phyloP scores from a whole-genome alignment of 2,888 invertebrate genomes.

The Tetranychus truncatus region DNA sequence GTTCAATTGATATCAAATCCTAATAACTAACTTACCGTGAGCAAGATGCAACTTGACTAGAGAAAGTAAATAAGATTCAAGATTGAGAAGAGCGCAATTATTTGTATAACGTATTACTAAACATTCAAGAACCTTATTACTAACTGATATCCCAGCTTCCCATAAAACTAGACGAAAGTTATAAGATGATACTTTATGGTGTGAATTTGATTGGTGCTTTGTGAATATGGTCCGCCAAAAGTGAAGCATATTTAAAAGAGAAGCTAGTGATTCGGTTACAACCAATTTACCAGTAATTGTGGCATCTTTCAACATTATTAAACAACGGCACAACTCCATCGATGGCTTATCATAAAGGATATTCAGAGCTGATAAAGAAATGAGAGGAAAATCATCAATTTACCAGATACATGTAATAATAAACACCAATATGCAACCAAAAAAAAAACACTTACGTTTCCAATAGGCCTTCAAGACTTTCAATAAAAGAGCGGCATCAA shows the following conservation, averaged over 20 bases:
- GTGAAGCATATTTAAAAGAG: slow-evolving; percentile 45
- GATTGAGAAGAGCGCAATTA: slow-evolving; percentile 38
- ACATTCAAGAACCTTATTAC: slow-evolving; percentile 56
- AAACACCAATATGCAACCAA: background rate
- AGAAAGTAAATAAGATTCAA: slow-evolving; percentile 47
- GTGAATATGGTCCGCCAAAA: slow-evolving; percentile 37
- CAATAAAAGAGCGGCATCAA: slow-evolving; percentile 44
- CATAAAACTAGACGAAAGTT: slow-evolving; percentile 45
- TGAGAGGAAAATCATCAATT: background rate
- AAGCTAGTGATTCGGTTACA: slow-evolving; percentile 41
- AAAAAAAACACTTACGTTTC: slow-evolving; percentile 35
- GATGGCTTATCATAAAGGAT: slow-evolving; percentile 42
- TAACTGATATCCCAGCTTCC: slow-evolving; percentile 46
- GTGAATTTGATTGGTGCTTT: slow-evolving; percentile 8
- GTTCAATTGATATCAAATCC: background rate
- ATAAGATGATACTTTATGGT: slow-evolving; percentile 32
- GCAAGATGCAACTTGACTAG: slow-evolving; percentile 45
- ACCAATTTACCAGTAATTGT: slow-evolving; percentile 46
- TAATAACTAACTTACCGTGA: slow-evolving; percentile 37
- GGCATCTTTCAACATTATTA: slow-evolving; percentile 47
- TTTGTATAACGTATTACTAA: slow-evolving; percentile 48
- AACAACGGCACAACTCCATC: slow-evolving; percentile 46
- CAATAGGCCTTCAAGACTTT: slow-evolving; percentile 43
- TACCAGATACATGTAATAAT: slow-evolving; percentile 3
- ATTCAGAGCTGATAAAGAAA: slow-evolving; percentile 21